Base-by-base conservation (phyloP, 2,113 vertebrate genomes). In the Capricornis sumatraensis region DNA sequence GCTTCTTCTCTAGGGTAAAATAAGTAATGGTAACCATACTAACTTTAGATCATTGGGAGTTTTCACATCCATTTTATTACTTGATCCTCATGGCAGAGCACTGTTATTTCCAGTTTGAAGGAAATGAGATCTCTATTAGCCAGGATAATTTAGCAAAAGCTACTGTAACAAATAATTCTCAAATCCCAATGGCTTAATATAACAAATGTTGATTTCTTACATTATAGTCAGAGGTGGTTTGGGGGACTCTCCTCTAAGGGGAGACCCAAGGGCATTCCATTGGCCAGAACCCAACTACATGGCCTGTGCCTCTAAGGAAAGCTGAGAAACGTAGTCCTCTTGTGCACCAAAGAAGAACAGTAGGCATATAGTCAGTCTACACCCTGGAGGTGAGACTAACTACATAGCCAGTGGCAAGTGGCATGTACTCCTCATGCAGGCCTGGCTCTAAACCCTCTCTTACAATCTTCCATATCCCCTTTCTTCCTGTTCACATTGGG, bases 71-170 rank as follows among this genome's bases (percentile, higher is more conserved):
- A 50, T 82, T 95, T 95, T 95, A 67, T 87, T 88, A 88, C 60
- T 87, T 97, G 81, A 60, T 81, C n/a, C 23, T 94, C 30, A 43
- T 19, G 33, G 40, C 43, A 86, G 71, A 81, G 9, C 43, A 43
- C 40, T 95, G 11, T 45, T 47, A 92, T 85, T 53, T 95, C 50
- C 30, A 33, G 83, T 84, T 87, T 57, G 87, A 96, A 92, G 53
- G 43, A 94, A 97, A 89, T 87, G 23, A 89, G 62, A 55, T 89
- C 43, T 71, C 58, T 86, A 28, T 94, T 93, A 93, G 30, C 43
- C n/a, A 58, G 33, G n/a, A 19, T 76, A 95, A 83, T 67, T 93
- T 87, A 87, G 15, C 79, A 86, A 95, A 83, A 93, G 15, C n/a
- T 74, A 5, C 36, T 33, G 5, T 71, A 87, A 87, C 57, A 58